A percentile compares a stretch with the other conserved stretches of the same genome.
These are phyloP conservation scores for Caenorhabditis wallacei DNA, from an alignment of 2,888 invertebrate species.

Conservation along the genomic window DNA sequence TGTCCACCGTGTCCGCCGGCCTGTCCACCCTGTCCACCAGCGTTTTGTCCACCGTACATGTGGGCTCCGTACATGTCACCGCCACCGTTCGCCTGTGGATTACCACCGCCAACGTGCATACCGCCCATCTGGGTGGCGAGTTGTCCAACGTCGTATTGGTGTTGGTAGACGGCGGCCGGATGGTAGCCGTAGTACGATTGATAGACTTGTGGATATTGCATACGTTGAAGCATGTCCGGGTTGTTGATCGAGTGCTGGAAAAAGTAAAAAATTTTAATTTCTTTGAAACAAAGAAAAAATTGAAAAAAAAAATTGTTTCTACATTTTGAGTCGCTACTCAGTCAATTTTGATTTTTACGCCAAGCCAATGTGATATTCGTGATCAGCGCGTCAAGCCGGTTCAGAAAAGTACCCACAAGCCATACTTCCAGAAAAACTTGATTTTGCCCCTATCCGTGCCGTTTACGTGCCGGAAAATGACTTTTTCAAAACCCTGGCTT, in stretches of 20 bases:
- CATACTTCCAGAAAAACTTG: no score
- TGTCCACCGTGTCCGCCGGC: constrained; percentile 31
- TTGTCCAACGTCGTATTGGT: constrained; percentile 64
- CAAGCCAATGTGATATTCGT: not conserved
- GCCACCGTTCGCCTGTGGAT: constrained; percentile 56
- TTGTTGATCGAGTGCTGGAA: constrained; percentile 58
- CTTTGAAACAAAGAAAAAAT: no score
- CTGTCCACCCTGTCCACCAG: constrained; percentile 33
- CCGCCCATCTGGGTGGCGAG: constrained; percentile 70
- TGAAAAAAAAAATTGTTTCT: no score
- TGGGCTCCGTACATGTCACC: constrained; percentile 60
- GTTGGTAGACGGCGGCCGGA: constrained; percentile 55
- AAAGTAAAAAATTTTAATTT: not conserved
- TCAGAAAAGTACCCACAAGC: no score
- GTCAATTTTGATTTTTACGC: no score
- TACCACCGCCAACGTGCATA: constrained; percentile 68
- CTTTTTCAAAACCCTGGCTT: no score
- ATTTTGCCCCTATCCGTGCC: no score
- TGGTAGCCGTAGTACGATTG: constrained; percentile 64
- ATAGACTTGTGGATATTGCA: constrained; percentile 66
- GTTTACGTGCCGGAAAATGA: no score
- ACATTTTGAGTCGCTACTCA: no score
- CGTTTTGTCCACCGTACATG: constrained; percentile 42
- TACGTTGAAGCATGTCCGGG: constrained; percentile 53
- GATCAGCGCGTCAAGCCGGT: not conserved